These are phyloP conservation scores for Bryconaethiops microstoma DNA, from an alignment of 2,797 vertebrate genomes.

Conservation along the genomic window DNA sequence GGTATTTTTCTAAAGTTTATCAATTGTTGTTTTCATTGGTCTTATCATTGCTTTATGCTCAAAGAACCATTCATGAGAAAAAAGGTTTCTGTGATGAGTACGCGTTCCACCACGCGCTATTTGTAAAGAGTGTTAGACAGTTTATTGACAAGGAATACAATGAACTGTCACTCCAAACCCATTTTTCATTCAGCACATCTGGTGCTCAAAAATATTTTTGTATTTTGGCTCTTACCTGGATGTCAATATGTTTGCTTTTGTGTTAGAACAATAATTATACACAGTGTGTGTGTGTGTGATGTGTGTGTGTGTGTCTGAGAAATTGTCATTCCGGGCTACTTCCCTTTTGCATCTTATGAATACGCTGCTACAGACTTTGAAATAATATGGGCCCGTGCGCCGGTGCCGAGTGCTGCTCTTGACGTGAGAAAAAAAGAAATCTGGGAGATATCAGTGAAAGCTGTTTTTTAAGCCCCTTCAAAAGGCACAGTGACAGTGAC, in stretches of 20 bases:
- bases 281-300: slow-evolving; percentile 23
- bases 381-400: slow-evolving; percentile 66
- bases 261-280: neutral
- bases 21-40: neutral
- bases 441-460: slow-evolving; percentile 59
- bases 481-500: slow-evolving; percentile 64
- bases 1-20: neutral
- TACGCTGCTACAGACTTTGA: slow-evolving; percentile 67
- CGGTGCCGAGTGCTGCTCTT: slow-evolving; percentile 55
- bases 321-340: slow-evolving; percentile 43
- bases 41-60: neutral
- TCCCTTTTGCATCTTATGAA: slow-evolving; percentile 61
- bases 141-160: neutral
- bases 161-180: neutral
- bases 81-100: neutral
- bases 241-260: slow-evolving; percentile 13
- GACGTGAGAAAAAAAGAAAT: slow-evolving; percentile 69
- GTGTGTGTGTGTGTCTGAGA: slow-evolving; percentile 39
- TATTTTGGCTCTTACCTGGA: neutral
- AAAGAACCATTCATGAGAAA: slow-evolving; percentile 1
- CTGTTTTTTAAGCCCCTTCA: slow-evolving; percentile 58
- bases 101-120: neutral
- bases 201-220: neutral
- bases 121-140: neutral
- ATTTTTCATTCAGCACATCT: neutral